Conservation (phyloP, 2,797 vertebrate species). For the Oryzias dopingdopingensis region DNA sequence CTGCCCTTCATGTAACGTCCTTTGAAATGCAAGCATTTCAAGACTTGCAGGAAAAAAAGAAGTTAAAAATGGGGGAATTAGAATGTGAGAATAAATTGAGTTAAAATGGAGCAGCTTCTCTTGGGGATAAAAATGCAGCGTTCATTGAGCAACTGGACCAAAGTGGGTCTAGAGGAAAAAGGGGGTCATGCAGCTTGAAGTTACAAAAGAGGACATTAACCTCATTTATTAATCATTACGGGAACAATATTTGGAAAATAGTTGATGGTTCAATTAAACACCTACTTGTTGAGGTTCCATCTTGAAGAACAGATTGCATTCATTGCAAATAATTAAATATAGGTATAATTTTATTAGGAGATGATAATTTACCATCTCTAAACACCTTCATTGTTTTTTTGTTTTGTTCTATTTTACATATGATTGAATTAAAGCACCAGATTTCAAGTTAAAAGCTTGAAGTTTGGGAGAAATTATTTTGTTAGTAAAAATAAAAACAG, state of each 20-base stretch:
- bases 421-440: no score
- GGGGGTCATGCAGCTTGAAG: constrained; percentile 43
- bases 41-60: constrained; percentile 38
- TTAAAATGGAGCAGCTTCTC: constrained; percentile 75
- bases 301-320: no score
- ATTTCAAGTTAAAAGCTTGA: constrained; percentile 11
- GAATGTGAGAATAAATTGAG: constrained; percentile 74
- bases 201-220: constrained; percentile 64
- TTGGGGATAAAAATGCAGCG: constrained; percentile 71
- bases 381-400: no score
- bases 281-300: no score
- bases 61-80: constrained; percentile 55
- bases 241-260: constrained; percentile 45
- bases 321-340: no score
- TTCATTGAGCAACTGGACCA: constrained; percentile 70
- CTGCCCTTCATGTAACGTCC: constrained; percentile 75
- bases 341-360: no score
- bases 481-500: constrained; percentile 2
- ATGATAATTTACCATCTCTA: no score
- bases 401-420: no score
- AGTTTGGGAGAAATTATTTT: constrained; percentile 46
- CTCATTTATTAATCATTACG: constrained; percentile 62
- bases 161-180: constrained; percentile 37
- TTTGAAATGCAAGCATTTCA: constrained; percentile 71
- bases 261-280: constrained; percentile 28